Percentiles rank a stretch among this genome's conserved stretches.
phyloP scores from a whole-genome alignment of 2,113 vertebrate species.

The Clarias magur region DNA sequence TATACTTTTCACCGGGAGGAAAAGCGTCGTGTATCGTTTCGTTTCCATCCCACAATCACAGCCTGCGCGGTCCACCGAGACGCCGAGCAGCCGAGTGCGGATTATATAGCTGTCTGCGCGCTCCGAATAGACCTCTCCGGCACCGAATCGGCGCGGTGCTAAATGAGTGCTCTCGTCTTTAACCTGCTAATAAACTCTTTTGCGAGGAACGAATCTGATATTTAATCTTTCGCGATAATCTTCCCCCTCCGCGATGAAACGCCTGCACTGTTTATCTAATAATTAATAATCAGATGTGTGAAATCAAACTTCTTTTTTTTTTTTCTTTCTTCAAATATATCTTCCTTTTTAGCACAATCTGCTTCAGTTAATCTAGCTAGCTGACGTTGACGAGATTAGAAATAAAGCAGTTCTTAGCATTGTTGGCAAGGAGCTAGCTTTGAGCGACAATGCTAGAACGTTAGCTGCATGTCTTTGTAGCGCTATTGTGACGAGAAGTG shows the following conservation, averaged over 20 bases:
- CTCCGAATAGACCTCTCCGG: constrained; percentile 61
- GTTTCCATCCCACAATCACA: constrained; percentile 31
- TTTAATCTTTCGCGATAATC: neutral
- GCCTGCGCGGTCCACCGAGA: constrained; percentile 50
- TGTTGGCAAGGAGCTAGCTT: neutral
- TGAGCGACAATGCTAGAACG: neutral
- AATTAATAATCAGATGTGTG: neutral
- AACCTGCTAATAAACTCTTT: constrained; percentile 19
- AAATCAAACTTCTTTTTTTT: neutral
- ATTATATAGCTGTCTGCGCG: constrained; percentile 64
- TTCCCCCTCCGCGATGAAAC: neutral
- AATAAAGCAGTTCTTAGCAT: neutral
- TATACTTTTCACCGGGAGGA: constrained; percentile 19
- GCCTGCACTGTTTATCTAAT: neutral
- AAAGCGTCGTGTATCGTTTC: constrained; percentile 14
- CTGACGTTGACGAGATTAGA: neutral
- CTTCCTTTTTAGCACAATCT: neutral
- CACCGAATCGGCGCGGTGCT: constrained; percentile 35
- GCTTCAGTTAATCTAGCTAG: neutral
- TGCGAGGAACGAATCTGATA: neutral
- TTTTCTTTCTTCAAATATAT: neutral
- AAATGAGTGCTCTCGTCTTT: constrained; percentile 45
- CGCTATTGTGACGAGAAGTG: neutral
- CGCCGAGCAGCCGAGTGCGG: constrained; percentile 55
- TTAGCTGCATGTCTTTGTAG: neutral